Base-by-base conservation (phyloP, 2,797 vertebrate species). In the Sarcoramphus papa region DNA sequence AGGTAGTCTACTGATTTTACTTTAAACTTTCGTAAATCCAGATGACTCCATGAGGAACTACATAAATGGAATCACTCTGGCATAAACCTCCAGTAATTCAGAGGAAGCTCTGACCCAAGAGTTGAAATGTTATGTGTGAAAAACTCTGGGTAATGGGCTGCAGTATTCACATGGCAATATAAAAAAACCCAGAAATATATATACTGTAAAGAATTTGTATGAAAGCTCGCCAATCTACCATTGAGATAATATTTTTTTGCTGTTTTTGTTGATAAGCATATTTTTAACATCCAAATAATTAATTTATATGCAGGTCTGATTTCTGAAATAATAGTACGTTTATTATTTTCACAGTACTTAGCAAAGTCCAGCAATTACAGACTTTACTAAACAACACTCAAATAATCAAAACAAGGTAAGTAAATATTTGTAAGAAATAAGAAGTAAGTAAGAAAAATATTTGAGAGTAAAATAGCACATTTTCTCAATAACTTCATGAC, bases 101-200 rank as follows among this genome's bases (percentile, higher is more conserved):
- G 68, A 27, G 8, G 48, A 59, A 69, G 10, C 25, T 88, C 63
- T 83, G 47, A 64, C 72, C 43, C 90, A 56, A 85, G 79, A 72
- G 48, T 68, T 30, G 23, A 77, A 88, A 83, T 76, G 45, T 77
- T 78, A 62, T 53, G 47, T 54, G 85, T 57, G 80, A 93, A 93
- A 96, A 95, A 86, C 30, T 65, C 59, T 43, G 59, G 28, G 50
- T 78, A 81, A 87, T 6, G 22, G 43, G n/a, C n/a, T 92, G 79
- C 37, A 37, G 27, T 60, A 64, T 48, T 83, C 51, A 45, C 30
- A 31, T 5, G 19, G 28, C 7, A 60, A 30, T 48, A 62, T 27
- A 48, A 78, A 40, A 59, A 70, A 8, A 1, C 10, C 2, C 15
- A 40, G 15, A 68, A 68, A 47, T 33, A 73, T 0, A 31, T 5